Evolutionary conservation across 1,140 invertebrate species (phyloP), one percentile per base, ranked within the genome.

Genomic region (Cryptotermes secundus): DNA sequence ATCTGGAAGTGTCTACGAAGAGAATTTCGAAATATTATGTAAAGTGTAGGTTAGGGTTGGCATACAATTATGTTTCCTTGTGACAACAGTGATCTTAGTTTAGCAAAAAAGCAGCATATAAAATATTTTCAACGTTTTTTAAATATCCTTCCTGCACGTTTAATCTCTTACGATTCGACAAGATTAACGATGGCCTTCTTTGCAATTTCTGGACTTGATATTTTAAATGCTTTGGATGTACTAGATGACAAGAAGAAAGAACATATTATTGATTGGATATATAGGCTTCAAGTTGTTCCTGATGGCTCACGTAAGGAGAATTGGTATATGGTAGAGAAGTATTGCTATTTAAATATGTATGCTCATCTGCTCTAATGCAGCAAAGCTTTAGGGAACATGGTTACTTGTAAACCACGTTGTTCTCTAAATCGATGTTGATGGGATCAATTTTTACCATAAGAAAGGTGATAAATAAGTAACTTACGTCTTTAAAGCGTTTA

Each of bases 111-210:
- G 42, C 72, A 89, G 87, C 93, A 94, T 87, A 89, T 92, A 22
- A 92, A 92, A 86, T 93, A 93, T 87, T 92, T 94, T 86, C 86
- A 90, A 86, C 89, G 93, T 86, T 92, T 93, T 87, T 87, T 94
- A 34, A 90, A 92, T 86, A 87, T 93, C 36, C 90, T 96, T 86
- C 95, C 95, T 12, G 91, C 91, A 31, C 91, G 91, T 42, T 90
- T 93, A 86, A 92, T 92, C 34, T 92, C 93, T 19, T 92, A 93
- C 85, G 93, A 94, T 87, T 93, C 90, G 92, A 92, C 87, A 89
- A 96, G 97, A 88, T 92, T 97, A 86, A 95, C 96, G 14, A 93
- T 98, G 88, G 94, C 95, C 72, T 98, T 96, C 90, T 99, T 99
- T 90, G 93, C 96, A 34, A 92, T 99, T 83, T 96, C 96, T 83